A percentile compares a stretch with the other conserved stretches of the same genome.
Evolutionary conservation across 2,113 vertebrate genomes (phyloP).

Genomic region (Chauna torquata): DNA sequence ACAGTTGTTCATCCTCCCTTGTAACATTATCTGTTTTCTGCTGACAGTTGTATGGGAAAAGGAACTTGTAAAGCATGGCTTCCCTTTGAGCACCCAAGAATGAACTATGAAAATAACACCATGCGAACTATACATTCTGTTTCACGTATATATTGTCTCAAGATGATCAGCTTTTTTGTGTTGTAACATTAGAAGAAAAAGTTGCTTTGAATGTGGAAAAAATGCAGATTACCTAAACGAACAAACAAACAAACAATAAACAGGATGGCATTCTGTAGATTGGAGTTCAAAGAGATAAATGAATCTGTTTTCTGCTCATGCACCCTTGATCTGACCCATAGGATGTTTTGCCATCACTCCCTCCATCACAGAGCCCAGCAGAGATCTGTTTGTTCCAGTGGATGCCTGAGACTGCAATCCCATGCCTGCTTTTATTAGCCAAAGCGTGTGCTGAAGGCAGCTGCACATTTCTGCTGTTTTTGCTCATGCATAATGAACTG

Average conservation of each 20-base stretch:
- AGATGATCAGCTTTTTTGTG: constrained; percentile 4
- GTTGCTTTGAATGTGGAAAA: constrained; percentile 28
- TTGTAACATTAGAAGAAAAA: constrained; percentile 10
- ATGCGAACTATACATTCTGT: background rate
- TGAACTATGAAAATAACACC: constrained; percentile 44
- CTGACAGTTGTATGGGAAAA: background rate
- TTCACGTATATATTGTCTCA: background rate
- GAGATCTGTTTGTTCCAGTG: background rate
- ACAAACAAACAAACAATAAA: background rate
- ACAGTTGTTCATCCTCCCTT: background rate
- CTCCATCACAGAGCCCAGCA: background rate
- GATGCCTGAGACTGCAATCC: background rate
- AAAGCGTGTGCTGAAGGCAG: background rate
- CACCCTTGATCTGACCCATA: background rate
- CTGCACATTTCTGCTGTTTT: background rate
- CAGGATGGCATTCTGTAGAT: background rate
- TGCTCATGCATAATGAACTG: background rate
- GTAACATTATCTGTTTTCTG: background rate
- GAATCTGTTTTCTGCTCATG: background rate
- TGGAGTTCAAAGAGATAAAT: constrained; percentile 5
- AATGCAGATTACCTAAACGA: background rate
- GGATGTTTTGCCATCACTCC: background rate
- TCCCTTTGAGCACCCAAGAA: background rate
- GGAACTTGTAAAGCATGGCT: background rate
- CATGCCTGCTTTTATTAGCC: background rate